These are phyloP conservation scores for Acrobasis repandana DNA, from an alignment of 2,888 invertebrate species.

Conservation along the genomic window DNA sequence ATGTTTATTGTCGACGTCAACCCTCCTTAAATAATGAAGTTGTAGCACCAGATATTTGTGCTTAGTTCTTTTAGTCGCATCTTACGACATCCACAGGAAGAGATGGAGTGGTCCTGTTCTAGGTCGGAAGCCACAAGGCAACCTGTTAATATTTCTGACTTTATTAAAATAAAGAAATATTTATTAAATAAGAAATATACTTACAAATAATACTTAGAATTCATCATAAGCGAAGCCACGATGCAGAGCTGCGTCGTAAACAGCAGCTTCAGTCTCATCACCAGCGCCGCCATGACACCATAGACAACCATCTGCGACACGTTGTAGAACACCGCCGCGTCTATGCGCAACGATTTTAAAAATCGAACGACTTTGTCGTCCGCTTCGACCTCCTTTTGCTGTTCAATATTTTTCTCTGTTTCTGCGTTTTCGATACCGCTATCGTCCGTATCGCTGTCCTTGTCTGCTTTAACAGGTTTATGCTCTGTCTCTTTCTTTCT, in stretches of 20 bases:
- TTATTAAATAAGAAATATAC: constrained; percentile 34
- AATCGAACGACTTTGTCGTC: constrained; percentile 42
- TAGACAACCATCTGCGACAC: constrained; percentile 88
- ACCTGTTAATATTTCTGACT: neutral
- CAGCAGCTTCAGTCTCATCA: constrained; percentile 91
- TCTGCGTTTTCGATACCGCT: constrained; percentile 81
- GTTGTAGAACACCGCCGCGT: constrained; percentile 86
- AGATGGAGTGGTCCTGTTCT: neutral
- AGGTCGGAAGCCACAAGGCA: neutral
- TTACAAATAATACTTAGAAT: constrained; percentile 81
- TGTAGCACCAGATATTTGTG: too few relatives aligned
- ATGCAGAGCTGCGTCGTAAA: constrained; percentile 91
- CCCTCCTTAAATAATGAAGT: too few relatives aligned
- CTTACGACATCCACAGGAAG: too few relatives aligned
- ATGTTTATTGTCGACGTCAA: too few relatives aligned
- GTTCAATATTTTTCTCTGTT: constrained; percentile 42
- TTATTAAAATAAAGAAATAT: neutral
- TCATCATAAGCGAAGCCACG: constrained; percentile 85
- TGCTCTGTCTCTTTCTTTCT: constrained; percentile 29
- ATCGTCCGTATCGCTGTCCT: constrained; percentile 64
- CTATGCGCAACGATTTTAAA: constrained; percentile 62
- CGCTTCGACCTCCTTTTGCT: constrained; percentile 20
- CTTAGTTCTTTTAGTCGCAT: too few relatives aligned
- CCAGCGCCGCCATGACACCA: constrained; percentile 87
- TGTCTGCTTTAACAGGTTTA: constrained; percentile 41